Base-by-base conservation (phyloP, 2,113 vertebrate species). In the Pogona vitticeps region DNA sequence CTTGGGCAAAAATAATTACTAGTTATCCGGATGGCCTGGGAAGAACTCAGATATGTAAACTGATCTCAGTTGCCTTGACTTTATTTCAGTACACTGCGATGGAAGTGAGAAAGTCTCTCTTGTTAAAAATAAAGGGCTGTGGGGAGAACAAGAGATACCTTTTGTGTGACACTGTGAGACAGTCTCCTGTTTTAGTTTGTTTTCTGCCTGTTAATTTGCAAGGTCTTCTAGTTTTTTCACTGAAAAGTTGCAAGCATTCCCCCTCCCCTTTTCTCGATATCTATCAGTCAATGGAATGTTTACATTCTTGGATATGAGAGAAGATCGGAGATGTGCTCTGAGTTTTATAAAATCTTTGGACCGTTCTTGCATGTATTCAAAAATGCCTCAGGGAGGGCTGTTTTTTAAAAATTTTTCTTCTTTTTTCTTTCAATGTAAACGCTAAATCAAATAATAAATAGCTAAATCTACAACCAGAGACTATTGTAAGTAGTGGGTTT, bases 161-260 rank as follows among this genome's bases (percentile, higher is more conserved):
- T 52, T 67, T 85, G 38, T 52, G 31, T 3, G 67, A 36, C 73
- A 77, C 21, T 73, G 65, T 15, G 26, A 17, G 59, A 67, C 42
- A 33, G 5, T 61, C 38, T 42, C 65, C 20, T 82, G 33, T 21
- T 85, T 83, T 31, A 79, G 61, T 71, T 38, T 0, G 0, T 86
- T 36, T 59, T 88, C 67, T 76, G 58, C n/a, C 58, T 58, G 31
- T 85, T 65, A 36, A 5, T 78, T 90, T 87, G 89, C 86, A 86
- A 38, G 63, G 59, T 65, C 59, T 89, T 65, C 88, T 52, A 56
- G 75, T 88, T 87, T 59, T 28, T 76, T 89, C 17, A 33, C 15
- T 70, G 3, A 86, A 65, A 17, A 36, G 40, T 17, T 21, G 63
- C 36, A 56, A 33, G 76, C 76, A 84, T 76, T 80, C 56, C 75